Conservation (phyloP, 2,797 vertebrate genomes). For the Malacoraja senta region DNA sequence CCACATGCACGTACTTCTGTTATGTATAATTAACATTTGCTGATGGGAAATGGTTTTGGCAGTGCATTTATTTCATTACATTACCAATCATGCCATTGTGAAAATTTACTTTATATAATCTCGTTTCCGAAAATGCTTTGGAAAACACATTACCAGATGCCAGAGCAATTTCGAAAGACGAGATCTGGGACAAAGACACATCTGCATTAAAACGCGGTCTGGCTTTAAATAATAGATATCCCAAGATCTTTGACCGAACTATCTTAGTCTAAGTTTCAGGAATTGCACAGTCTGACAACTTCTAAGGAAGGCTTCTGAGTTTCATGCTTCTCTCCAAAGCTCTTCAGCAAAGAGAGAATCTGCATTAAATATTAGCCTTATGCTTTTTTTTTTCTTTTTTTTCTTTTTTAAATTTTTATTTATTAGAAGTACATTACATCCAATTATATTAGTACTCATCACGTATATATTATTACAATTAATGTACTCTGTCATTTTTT, state of each 20-base stretch:
- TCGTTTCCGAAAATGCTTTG: neutral
- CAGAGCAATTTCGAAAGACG: neutral
- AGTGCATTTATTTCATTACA: neutral
- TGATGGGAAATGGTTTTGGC: too few species aligned
- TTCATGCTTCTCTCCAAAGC: neutral
- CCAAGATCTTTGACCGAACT: neutral
- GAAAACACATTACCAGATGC: neutral
- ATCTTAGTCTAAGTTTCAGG: neutral
- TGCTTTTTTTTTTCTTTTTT: too few species aligned
- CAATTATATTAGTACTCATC: too few species aligned
- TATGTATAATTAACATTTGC: too few species aligned
- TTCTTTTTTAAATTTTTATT: too few species aligned
- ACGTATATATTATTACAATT: too few species aligned
- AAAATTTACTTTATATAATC: neutral
- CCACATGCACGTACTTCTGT: too few species aligned
- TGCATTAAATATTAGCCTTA: neutral
- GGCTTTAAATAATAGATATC: neutral
- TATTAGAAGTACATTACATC: too few species aligned
- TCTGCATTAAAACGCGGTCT: neutral
- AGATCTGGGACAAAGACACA: neutral
- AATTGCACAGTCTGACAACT: neutral
- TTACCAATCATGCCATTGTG: neutral
- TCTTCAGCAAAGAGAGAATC: neutral
- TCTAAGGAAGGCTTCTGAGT: neutral
- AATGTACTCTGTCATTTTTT: too few species aligned